Percentiles rank a stretch among this genome's conserved stretches.
Conservation (phyloP, 2,113 vertebrate species). For the Odontesthes bonariensis region DNA sequence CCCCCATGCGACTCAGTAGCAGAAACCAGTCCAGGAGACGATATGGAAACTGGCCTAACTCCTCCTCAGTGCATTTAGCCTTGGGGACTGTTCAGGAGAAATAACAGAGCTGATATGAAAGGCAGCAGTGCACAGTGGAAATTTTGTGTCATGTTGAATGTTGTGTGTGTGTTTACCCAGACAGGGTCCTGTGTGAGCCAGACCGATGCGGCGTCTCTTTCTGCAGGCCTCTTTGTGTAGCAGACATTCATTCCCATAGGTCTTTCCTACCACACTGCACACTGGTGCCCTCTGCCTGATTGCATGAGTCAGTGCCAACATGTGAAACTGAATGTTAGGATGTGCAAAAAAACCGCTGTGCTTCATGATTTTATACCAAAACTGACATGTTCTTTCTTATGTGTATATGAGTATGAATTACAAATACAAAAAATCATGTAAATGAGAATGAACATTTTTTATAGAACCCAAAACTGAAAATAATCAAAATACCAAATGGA, state of each 20-base stretch:
- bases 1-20: constrained; percentile 76
- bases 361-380: background rate
- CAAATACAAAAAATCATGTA: background rate
- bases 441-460: background rate
- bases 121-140: constrained; percentile 25
- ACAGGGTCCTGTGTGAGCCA: constrained; percentile 79
- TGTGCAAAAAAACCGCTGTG: background rate
- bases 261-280: constrained; percentile 83
- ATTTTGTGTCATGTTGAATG: constrained; percentile 28
- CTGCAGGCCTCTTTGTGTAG: constrained; percentile 82
- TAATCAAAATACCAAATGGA: too few relatives aligned
- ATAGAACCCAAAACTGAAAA: too few relatives aligned
- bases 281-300: constrained; percentile 81
- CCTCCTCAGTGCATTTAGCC: constrained; percentile 51
- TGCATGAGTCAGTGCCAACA: constrained; percentile 39
- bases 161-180: constrained; percentile 68
- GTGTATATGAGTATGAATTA: background rate
- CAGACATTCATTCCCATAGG: constrained; percentile 78
- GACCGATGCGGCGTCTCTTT: constrained; percentile 73
- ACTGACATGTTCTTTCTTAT: background rate
- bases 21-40: constrained; percentile 81
- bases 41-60: constrained; percentile 81
- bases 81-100: constrained; percentile 54
- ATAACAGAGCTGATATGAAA: constrained; percentile 30
- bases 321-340: background rate